A percentile compares a stretch with the other conserved stretches of the same genome.
These are phyloP conservation scores for Macaria notata DNA, from an alignment of 2,888 invertebrate genomes.

Conservation along the genomic window DNA sequence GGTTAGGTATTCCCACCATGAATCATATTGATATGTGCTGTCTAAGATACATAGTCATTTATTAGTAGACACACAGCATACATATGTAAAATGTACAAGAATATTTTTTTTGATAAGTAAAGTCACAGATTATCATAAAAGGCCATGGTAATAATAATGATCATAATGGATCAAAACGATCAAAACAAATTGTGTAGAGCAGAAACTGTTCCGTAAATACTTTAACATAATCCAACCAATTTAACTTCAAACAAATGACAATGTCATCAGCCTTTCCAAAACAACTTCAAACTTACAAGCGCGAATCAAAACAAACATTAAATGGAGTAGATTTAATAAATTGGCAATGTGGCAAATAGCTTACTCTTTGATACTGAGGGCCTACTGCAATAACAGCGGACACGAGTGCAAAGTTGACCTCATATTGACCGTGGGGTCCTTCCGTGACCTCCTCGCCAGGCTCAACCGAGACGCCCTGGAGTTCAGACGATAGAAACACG, in stretches of 20 bases:
- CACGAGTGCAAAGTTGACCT: conserved; percentile 74
- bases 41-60: no score
- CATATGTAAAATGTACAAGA: no score
- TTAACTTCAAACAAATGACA: neutral
- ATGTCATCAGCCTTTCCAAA: neutral
- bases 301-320: conserved; percentile 7
- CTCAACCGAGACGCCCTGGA: conserved; percentile 46
- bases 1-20: no score
- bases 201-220: no score
- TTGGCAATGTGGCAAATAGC: conserved; percentile 76
- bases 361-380: conserved; percentile 68
- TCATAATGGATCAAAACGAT: no score
- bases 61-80: no score
- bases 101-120: no score
- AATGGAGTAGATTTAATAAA: conserved; percentile 3
- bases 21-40: no score
- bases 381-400: conserved; percentile 59
- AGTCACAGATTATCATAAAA: no score
- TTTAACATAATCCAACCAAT: no score
- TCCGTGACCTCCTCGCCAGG: conserved; percentile 56
- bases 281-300: neutral
- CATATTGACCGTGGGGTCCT: conserved; percentile 62
- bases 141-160: no score
- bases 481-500: conserved; percentile 14
- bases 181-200: no score